Evolutionary conservation across 2,113 vertebrate genomes (phyloP), one percentile per base, ranked within the genome.

Genomic region (Tupaia chinensis): DNA sequence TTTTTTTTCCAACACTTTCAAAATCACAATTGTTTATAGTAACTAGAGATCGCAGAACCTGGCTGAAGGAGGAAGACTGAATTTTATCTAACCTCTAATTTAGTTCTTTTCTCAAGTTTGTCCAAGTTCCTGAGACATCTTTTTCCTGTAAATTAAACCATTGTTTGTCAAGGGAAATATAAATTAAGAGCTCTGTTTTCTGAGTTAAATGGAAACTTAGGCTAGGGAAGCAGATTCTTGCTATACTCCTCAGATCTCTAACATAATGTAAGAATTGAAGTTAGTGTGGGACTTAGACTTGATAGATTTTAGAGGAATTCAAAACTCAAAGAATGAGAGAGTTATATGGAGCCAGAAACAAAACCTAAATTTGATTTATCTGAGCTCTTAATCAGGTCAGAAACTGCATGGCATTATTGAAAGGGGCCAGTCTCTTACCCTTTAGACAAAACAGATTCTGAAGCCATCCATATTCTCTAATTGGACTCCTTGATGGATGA

Each of bases 31-130:
- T 97, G 96, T 97, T 97, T 98, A 96, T 96, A 89, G 94, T 97
- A 97, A 97, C 92, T 93, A 90, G 97, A 97, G 93, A 97, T 97
- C 95, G 94, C 80, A 97, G 91, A 95, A 97, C 95, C 97, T 97
- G 97, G 97, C 94, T 93, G 81, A 94, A 95, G 81, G 53, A 73
- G 89, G 92, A 91, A 97, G 73, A 60, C 97, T 89, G 93, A 97
- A 83, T 97, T 97, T 96, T 96, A 97, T 96, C 96, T 97, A 98
- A 97, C 95, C 91, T 96, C 89, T 96, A 97, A 96, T 97, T 97
- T 96, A 94, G 54, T 95, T 92, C 94, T 74, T 58, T n/a, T 97
- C 96, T 97, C 77, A 98, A 97, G 97, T 96, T 97, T 97, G 81
- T 98, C 97, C 97, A 98, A 97, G 96, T 97, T 97, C 95, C 93